Evolutionary conservation across 2,797 vertebrate genomes (phyloP).

Genomic region (Hydrocynus forskahlii): DNA sequence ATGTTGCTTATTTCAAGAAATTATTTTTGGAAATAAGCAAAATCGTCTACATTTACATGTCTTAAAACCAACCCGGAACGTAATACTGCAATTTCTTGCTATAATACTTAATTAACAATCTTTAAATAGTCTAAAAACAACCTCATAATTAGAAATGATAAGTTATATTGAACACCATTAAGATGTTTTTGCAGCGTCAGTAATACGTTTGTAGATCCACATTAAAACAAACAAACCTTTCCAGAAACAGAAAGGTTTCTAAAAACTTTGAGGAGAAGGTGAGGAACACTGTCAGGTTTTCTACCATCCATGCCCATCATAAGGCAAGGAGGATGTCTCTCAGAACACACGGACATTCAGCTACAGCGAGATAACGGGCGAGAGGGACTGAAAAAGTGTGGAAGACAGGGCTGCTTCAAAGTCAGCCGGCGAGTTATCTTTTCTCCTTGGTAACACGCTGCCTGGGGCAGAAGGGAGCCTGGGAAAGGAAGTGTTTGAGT

Average conservation of each 20-base stretch:
- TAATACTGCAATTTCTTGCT: too few species aligned
- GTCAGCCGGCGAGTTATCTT: constrained; percentile 40
- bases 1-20: too few species aligned
- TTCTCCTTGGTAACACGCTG: constrained; percentile 47
- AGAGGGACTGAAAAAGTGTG: neutral
- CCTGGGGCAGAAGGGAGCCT: constrained; percentile 52
- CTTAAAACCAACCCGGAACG: too few species aligned
- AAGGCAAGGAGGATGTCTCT: neutral
- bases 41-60: too few species aligned
- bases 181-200: too few species aligned
- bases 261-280: neutral
- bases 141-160: too few species aligned
- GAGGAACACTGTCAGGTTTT: neutral
- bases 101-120: too few species aligned
- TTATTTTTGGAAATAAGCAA: too few species aligned
- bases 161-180: too few species aligned
- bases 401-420: constrained; percentile 8
- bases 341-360: neutral
- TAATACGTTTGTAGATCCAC: too few species aligned
- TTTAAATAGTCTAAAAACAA: too few species aligned
- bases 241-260: neutral
- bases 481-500: constrained; percentile 63
- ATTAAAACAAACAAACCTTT: neutral
- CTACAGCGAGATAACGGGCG: neutral
- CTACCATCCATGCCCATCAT: neutral